phyloP scores from a whole-genome alignment of 2,888 invertebrate genomes.

The Dermolepida albohirtum region DNA sequence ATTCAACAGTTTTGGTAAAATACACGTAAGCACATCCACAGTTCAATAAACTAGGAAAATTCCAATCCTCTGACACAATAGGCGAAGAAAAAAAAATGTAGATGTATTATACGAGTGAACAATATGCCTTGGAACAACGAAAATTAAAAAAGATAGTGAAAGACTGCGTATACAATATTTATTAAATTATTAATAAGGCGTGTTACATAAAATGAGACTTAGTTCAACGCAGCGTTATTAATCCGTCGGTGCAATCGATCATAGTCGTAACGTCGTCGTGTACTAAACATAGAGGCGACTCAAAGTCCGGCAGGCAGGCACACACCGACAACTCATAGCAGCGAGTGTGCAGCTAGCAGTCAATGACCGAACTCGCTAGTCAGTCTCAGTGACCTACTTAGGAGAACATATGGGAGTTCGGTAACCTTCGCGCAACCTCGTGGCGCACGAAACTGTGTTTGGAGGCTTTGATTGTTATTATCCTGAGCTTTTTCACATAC shows the following conservation, averaged over 20 bases:
- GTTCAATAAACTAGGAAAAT: slow-evolving; percentile 27
- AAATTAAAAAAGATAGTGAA: neutral
- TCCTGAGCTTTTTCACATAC: slow-evolving; percentile 45
- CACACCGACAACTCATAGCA: slow-evolving; percentile 48
- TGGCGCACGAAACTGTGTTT: slow-evolving; percentile 48
- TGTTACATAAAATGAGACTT: slow-evolving; percentile 27
- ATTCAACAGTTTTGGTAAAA: slow-evolving; percentile 17
- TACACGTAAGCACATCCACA: slow-evolving; percentile 11
- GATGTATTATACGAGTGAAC: slow-evolving; percentile 16
- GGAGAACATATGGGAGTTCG: slow-evolving; percentile 61
- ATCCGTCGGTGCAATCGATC: slow-evolving; percentile 27
- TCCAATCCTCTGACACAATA: slow-evolving; percentile 31
- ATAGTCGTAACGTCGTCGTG: slow-evolving; percentile 18
- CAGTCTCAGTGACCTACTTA: slow-evolving; percentile 67
- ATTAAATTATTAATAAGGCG: slow-evolving; percentile 34
- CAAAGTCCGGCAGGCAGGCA: slow-evolving; percentile 56
- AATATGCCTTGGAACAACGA: slow-evolving; percentile 3
- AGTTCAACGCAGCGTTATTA: slow-evolving; percentile 17
- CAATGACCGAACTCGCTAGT: slow-evolving; percentile 65
- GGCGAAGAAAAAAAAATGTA: slow-evolving; percentile 19
- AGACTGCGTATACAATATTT: slow-evolving; percentile 16
- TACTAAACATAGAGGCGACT: slow-evolving; percentile 46
- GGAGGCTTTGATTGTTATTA: slow-evolving; percentile 48
- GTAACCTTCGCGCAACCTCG: slow-evolving; percentile 53
- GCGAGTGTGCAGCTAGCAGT: slow-evolving; percentile 50